Evolutionary conservation across 2,113 vertebrate species (phyloP), one percentile per base, ranked within the genome.

Genomic region (Papio anubis): DNA sequence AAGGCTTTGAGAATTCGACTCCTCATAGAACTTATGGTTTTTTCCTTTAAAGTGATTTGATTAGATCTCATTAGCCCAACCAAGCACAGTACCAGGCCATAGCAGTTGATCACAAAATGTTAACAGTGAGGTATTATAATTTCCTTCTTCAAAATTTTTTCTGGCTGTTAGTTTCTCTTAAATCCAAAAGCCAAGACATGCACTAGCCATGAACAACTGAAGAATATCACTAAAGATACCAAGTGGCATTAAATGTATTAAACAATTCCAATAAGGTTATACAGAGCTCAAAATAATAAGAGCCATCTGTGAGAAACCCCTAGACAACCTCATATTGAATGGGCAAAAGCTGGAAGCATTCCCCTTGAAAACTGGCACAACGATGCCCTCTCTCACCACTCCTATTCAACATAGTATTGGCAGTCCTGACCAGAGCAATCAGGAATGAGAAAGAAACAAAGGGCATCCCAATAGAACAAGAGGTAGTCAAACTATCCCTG

Each of bases 251-350:
- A 72, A 79, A 32, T 79, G 16, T 85, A 94, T 76, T 82, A 20
- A 88, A 88, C 32, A 93, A 68, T 82, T 93, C 90, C 76, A 90
- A 97, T 81, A 48, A 66, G 20, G 73, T 57, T 96, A 92, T 61
- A 30, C 2, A 61, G 25, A 61, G 59, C 11, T 61, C 59, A 61
- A 61, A 61, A 27, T 61, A 61, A 13, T 61, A 61, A 30, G 23
- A 30, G 25, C 59, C 59, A 61, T 30, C 30, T 61, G 59, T 61
- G 59, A 61, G 10, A 61, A 27, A 61, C 59, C 59, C 59, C 59
- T 27, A 61, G 59, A 61, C 59, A 61, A 61, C 59, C 25, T 61
- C 59, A 30, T 61, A 61, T 12, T 61, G 59, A 61, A 61, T 61
- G 59, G 25, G 59, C 59, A 61, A 61, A 61, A 61, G 25, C 25